Base-by-base conservation (phyloP, 1,140 invertebrate species). In the Gonioctena quinquepunctata region DNA sequence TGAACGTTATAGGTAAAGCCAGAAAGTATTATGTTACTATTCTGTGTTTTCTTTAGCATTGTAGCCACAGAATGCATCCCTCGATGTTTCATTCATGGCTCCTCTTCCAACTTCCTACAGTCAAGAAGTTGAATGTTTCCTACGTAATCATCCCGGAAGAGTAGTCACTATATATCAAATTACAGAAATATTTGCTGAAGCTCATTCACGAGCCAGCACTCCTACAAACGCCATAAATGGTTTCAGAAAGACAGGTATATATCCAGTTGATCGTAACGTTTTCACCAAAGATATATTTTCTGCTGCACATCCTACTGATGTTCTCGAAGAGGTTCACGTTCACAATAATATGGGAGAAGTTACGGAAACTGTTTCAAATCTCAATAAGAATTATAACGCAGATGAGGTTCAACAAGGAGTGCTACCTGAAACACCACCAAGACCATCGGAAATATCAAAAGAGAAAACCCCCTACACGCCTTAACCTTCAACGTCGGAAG, bases 1-100 rank as follows among this genome's bases (percentile, higher is more conserved):
- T 82, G 13, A 70, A 77, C 2, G 33, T 76, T 3, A 79, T 81
- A 18, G 56, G 71, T 23, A 50, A 66, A 11, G 73, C 75, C 1
- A 64, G 74, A 52, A 63, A 71, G 57, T 77, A 80, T 59, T 25
- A 76, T 54, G 65, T 76, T 5, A 68, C 62, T 11, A 61, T 82
- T 16, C 7, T 80, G 13, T 77, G 49, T 33, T 66, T 82, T 7
- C 79, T 81, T 19, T n/a, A n/a, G n/a, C n/a, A n/a, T n/a, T n/a
- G n/a, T n/a, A n/a, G n/a, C 56, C 68, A 79, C 54, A 74, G 79
- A 59, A 50, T 86, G 6, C 84, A 85, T 64, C 82, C 83, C 73
- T 85, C 2, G 84, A 85, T 71, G 78, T 83, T 11, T 71, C 71
- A 27, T 80, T 85, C 70, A 83, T 84, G 75, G 75, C 71, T 50